phyloP scores from a whole-genome alignment of 2,888 invertebrate species.

The Listrodromus nycthemerus region DNA sequence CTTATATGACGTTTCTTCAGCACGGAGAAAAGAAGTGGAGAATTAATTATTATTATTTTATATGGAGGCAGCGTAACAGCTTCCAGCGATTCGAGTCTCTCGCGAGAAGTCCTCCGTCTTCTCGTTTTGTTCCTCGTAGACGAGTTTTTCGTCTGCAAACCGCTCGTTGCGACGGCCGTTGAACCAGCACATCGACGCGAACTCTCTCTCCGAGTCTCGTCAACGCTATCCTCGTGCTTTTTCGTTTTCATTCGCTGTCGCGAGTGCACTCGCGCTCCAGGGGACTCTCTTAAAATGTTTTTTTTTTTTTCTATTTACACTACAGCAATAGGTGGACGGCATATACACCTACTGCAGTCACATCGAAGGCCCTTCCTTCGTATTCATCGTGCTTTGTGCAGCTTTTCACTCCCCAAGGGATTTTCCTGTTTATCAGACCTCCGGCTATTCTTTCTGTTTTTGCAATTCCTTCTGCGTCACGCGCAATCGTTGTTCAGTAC shows the following conservation, averaged over 20 bases:
- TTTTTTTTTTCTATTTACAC: conserved; percentile 14
- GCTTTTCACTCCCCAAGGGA: conserved; percentile 2
- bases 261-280: conserved; percentile 49
- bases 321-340: conserved; percentile 11
- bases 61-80: neutral
- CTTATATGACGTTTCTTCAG: neutral
- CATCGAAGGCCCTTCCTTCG: neutral
- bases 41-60: conserved; percentile 32
- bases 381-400: conserved; percentile 21
- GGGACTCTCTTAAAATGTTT: conserved; percentile 24
- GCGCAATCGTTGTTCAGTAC: neutral
- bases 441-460: conserved; percentile 16
- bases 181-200: conserved; percentile 54
- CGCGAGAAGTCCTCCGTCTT: conserved; percentile 31
- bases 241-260: conserved; percentile 47
- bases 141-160: conserved; percentile 56
- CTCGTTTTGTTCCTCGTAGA: conserved; percentile 52
- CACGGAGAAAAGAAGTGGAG: neutral
- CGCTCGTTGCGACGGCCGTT: conserved; percentile 52
- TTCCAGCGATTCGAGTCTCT: conserved; percentile 14
- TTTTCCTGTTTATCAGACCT: conserved; percentile 25
- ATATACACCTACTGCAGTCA: conserved; percentile 13
- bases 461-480: neutral
- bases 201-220: conserved; percentile 20
- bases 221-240: conserved; percentile 4